A percentile compares a stretch with the other conserved stretches of the same genome.
Conservation (phyloP, 2,888 invertebrate genomes). For the Lumbricus terrestris region DNA sequence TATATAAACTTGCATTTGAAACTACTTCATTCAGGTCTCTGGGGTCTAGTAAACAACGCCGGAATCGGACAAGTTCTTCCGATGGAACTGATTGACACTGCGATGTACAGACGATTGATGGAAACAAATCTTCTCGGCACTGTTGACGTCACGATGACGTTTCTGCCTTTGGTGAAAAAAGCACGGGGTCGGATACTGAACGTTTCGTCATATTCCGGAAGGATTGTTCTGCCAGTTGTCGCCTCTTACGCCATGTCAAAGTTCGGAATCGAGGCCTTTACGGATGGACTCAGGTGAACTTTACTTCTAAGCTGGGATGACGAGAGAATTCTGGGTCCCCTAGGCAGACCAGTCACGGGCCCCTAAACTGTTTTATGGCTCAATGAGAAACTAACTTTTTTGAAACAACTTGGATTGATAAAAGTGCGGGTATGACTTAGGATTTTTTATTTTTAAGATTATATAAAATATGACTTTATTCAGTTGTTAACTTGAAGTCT, state of each 20-base stretch:
- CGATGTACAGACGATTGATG: not conserved
- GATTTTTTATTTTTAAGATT: too few species aligned
- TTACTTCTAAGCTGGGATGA: too few species aligned
- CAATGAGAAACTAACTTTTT: too few species aligned
- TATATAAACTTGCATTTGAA: too few species aligned
- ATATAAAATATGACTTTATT: too few species aligned
- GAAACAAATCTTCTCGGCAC: not conserved
- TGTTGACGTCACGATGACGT: slow-evolving; percentile 4
- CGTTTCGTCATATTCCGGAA: not conserved
- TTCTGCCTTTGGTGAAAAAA: not conserved
- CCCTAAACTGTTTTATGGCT: too few species aligned
- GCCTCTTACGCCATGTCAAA: not conserved
- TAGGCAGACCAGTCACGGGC: too few species aligned
- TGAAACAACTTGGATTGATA: too few species aligned
- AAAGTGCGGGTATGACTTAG: too few species aligned
- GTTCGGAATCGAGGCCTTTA: not conserved
- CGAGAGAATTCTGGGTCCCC: too few species aligned
- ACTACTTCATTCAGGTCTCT: not conserved
- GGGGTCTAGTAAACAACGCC: not conserved
- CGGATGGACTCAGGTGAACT: not conserved
- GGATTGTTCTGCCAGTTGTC: not conserved
- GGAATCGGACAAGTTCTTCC: not conserved
- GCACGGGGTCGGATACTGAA: not conserved
- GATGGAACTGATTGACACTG: not conserved
- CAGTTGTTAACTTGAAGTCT: too few species aligned